These are phyloP conservation scores for Diprion similis DNA, from an alignment of 1,140 invertebrate species.

Conservation along the genomic window DNA sequence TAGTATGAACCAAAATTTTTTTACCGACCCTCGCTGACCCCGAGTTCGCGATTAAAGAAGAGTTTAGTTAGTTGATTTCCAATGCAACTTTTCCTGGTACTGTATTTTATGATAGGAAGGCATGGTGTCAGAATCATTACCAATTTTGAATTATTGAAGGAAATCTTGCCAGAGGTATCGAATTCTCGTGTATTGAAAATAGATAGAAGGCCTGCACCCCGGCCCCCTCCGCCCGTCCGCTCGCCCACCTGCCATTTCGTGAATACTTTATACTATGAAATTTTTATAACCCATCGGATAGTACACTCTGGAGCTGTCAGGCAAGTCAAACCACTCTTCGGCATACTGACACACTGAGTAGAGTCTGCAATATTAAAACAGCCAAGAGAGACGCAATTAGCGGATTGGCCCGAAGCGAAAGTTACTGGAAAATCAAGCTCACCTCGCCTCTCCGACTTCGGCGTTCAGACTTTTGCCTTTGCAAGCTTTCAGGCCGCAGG, in stretches of 20 bases:
- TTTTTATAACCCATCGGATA: slow-evolving; percentile 4
- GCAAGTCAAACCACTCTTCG: neutral
- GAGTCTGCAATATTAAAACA: slow-evolving; percentile 3
- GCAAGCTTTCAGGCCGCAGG: neutral
- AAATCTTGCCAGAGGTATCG: neutral
- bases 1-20: no score
- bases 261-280: slow-evolving; percentile 3
- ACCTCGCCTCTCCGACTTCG: no score
- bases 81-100: no score
- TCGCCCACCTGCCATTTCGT: neutral
- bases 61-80: no score
- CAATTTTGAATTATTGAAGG: neutral
- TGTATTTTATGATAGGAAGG: neutral
- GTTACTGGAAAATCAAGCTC: neutral
- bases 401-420: slow-evolving; percentile 1
- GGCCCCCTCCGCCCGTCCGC: neutral
- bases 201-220: neutral
- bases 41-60: no score
- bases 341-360: neutral
- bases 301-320: slow-evolving; percentile 1
- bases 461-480: no score
- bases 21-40: no score
- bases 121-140: neutral
- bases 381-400: neutral
- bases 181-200: slow-evolving; percentile 6